Conservation (phyloP, 23 tunicate genomes). For the Halocynthia roretzi region DNA sequence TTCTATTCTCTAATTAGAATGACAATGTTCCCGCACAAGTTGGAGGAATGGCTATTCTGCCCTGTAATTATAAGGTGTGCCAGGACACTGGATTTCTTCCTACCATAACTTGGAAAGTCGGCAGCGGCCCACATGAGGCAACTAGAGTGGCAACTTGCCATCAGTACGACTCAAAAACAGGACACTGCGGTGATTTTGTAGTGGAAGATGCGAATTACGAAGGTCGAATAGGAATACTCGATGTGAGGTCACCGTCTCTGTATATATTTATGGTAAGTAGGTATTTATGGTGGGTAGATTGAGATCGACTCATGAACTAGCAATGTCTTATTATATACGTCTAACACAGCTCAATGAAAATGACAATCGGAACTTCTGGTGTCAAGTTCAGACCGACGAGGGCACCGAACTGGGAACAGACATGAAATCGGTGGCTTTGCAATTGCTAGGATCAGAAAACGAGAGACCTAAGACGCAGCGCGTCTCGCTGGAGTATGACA, state of each 20-base stretch:
- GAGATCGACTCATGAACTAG: too few species aligned
- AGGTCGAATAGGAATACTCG: slow-evolving; percentile 1
- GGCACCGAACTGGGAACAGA: slow-evolving; percentile 33
- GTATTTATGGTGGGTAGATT: too few species aligned
- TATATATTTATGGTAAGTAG: slow-evolving; percentile 20
- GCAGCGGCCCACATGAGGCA: slow-evolving; percentile 14
- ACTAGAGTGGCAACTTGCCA: slow-evolving; percentile 5
- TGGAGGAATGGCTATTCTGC: slow-evolving; percentile 1
- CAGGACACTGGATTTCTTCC: slow-evolving; percentile 32
- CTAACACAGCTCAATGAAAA: background rate
- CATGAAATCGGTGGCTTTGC: slow-evolving; percentile 44
- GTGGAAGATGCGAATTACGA: slow-evolving; percentile 10
- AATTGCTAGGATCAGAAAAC: slow-evolving; percentile 6
- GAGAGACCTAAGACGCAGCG: slow-evolving; percentile 29
- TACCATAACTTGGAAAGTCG: slow-evolving; percentile 41
- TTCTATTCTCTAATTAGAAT: too few species aligned
- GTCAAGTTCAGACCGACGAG: slow-evolving; percentile 41
- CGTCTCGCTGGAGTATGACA: slow-evolving; percentile 14
- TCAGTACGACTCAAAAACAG: slow-evolving; percentile 15
- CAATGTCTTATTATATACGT: too few species aligned
- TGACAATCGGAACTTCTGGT: slow-evolving; percentile 43
- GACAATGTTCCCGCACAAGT: background rate
- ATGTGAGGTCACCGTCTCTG: slow-evolving; percentile 7
- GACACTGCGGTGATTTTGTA: background rate
- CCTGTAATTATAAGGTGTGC: slow-evolving; percentile 24